Percentiles rank a stretch among this genome's conserved stretches.
phyloP scores from a whole-genome alignment of 2,113 vertebrate genomes.

The Dryoscopus gambensis region DNA sequence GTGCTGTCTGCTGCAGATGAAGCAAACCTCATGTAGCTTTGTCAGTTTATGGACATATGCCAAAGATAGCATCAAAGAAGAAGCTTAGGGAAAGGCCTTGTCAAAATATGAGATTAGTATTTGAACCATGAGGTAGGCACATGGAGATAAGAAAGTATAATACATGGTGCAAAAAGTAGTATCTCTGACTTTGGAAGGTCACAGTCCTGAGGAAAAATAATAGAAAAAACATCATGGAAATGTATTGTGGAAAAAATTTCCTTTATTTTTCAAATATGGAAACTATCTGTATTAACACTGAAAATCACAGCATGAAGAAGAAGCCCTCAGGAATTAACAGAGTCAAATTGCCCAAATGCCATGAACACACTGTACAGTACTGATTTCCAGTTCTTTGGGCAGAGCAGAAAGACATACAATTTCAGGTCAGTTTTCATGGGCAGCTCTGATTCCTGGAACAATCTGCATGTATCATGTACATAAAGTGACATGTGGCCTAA shows the following conservation, averaged over 20 bases:
- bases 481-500: neutral
- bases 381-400: neutral
- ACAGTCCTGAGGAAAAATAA: neutral
- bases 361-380: neutral
- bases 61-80: neutral
- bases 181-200: neutral
- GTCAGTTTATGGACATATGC: neutral
- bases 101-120: neutral
- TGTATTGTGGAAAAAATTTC: slow-evolving; percentile 48
- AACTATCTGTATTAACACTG: neutral
- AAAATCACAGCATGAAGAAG: slow-evolving; percentile 7
- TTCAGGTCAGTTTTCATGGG: neutral
- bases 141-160: neutral
- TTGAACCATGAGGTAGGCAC: neutral
- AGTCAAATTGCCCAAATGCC: neutral
- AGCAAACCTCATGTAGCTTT: neutral
- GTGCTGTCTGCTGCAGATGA: neutral
- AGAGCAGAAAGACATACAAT: neutral
- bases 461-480: neutral
- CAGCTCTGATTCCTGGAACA: neutral
- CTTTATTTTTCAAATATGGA: slow-evolving; percentile 56
- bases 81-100: neutral
- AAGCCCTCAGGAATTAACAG: neutral
- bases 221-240: neutral
- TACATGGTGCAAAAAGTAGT: neutral